Evolutionary conservation across 1,140 invertebrate species (phyloP).

Genomic region (Pteromalus puparum): DNA sequence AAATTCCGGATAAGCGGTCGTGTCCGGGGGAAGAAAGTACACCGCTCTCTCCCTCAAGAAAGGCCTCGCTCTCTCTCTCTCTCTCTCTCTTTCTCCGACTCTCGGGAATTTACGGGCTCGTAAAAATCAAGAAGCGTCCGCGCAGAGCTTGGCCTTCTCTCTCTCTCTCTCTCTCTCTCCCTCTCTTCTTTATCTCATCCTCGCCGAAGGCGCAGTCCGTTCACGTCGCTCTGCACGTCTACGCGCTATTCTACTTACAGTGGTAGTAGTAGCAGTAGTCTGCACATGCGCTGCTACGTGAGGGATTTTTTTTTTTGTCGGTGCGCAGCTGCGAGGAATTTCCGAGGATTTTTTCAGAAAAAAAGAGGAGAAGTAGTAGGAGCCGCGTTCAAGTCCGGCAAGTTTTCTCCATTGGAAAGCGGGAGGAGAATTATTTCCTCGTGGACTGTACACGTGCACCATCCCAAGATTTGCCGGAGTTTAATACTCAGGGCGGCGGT

Average conservation of each 20-base stretch:
- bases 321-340: conserved; percentile 11
- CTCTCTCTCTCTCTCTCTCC: conserved; percentile 59
- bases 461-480: conserved; percentile 53
- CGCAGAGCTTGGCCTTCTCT: conserved; percentile 68
- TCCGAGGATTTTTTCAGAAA: conserved; percentile 24
- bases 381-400: not conserved
- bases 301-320: not conserved
- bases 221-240: conserved; percentile 48
- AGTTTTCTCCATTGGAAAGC: not conserved
- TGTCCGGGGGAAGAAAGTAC: conserved; percentile 35
- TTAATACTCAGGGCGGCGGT: conserved; percentile 66
- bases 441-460: not conserved
- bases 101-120: conserved; percentile 73
- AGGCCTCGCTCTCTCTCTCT: not conserved
- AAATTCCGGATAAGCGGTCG: conserved; percentile 66
- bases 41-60: conserved; percentile 35
- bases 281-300: conserved; percentile 33
- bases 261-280: conserved; percentile 15
- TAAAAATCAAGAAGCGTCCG: conserved; percentile 75
- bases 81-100: not conserved
- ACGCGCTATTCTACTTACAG: conserved; percentile 47
- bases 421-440: not conserved
- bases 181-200: conserved; percentile 16
- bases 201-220: conserved; percentile 39
- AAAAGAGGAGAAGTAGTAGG: not conserved